These are phyloP conservation scores for Melanogrammus aeglefinus DNA, from an alignment of 2,797 vertebrate genomes.

Conservation along the genomic window DNA sequence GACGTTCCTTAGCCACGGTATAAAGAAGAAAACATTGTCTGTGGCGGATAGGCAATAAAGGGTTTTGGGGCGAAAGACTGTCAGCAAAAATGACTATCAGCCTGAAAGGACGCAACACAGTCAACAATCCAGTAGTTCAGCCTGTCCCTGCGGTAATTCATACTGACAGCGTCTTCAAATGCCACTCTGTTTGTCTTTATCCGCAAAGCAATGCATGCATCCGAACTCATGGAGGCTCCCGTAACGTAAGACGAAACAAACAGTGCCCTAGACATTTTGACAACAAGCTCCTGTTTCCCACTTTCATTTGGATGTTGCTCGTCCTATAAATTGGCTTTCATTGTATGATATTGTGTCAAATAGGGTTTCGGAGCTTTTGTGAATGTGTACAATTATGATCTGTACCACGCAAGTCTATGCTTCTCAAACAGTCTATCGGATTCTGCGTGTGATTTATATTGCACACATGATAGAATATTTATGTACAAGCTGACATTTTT, in stretches of 20 bases:
- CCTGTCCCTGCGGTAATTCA: constrained; percentile 50
- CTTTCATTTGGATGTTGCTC: background rate
- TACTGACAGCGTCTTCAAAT: constrained; percentile 51
- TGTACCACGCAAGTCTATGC: background rate
- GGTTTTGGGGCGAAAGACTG: constrained; percentile 59
- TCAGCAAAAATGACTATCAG: constrained; percentile 69
- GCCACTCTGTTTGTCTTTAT: constrained; percentile 43
- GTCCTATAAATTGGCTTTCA: background rate
- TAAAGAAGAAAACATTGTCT: constrained; percentile 50
- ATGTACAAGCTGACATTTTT: too few species aligned
- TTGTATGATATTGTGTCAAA: background rate
- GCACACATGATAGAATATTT: too few species aligned
- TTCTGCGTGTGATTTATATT: too few species aligned
- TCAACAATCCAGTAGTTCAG: constrained; percentile 51
- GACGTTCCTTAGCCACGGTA: constrained; percentile 54
- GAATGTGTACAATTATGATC: background rate
- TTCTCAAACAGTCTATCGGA: too few species aligned
- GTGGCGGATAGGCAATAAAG: constrained; percentile 62
- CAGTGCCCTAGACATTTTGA: background rate
- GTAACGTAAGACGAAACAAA: background rate
- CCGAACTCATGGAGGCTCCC: constrained; percentile 17
- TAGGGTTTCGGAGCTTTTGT: background rate
- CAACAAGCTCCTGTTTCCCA: background rate
- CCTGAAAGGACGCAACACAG: constrained; percentile 51
- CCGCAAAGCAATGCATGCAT: constrained; percentile 45